phyloP scores from a whole-genome alignment of 2,888 invertebrate species.

The Coleophora flavipennella region DNA sequence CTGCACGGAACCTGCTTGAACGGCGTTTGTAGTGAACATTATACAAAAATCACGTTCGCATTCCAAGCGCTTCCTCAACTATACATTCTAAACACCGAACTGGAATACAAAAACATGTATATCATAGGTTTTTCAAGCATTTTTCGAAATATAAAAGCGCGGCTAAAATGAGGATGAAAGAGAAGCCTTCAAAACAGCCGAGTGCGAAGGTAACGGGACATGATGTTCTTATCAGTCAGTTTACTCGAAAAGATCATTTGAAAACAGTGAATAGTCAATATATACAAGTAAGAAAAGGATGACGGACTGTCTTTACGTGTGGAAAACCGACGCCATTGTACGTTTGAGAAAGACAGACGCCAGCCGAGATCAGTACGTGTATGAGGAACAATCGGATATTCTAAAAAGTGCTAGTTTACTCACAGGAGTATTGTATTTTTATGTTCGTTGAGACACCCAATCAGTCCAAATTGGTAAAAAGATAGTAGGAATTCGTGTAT shows the following conservation, averaged over 20 bases:
- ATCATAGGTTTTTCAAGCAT: conserved; percentile 9
- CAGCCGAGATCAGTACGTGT: conserved; percentile 22
- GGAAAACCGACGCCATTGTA: conserved; percentile 64
- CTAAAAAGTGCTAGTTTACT: conserved; percentile 2
- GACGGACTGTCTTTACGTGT: conserved; percentile 57
- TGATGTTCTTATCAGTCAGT: conserved; percentile 63
- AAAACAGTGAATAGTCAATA: conserved; percentile 64
- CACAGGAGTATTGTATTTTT: conserved; percentile 2
- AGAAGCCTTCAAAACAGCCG: conserved; percentile 52
- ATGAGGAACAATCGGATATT: not conserved
- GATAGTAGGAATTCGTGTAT: conserved; percentile 20
- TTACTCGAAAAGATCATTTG: conserved; percentile 68
- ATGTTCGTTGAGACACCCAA: too few relatives aligned
- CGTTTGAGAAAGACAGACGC: conserved; percentile 34
- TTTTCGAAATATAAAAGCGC: conserved; percentile 44
- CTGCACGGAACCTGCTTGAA: conserved; percentile 74
- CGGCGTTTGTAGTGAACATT: conserved; percentile 75
- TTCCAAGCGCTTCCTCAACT: conserved; percentile 43
- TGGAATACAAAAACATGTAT: conserved; percentile 24
- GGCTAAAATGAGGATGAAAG: conserved; percentile 51
- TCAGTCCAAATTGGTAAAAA: not conserved
- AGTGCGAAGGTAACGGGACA: conserved; percentile 68
- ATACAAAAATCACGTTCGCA: conserved; percentile 27
- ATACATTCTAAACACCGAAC: conserved; percentile 19
- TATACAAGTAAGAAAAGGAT: conserved; percentile 68